These are phyloP conservation scores for Portevinia maculata DNA, from an alignment of 2,888 invertebrate genomes.

Conservation along the genomic window DNA sequence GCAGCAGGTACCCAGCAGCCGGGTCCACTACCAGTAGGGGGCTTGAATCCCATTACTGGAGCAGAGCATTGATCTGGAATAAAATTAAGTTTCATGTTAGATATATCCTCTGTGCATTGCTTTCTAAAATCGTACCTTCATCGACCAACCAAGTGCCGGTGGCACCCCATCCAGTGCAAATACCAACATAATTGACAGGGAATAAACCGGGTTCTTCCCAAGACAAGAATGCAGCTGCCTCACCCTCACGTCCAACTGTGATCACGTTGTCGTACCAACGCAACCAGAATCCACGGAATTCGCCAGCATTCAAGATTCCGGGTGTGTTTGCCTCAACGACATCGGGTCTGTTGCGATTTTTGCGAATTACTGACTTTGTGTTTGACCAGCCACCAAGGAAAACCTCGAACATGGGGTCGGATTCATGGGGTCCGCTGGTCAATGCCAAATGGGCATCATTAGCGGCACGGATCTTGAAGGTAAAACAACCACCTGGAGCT, in stretches of 20 bases:
- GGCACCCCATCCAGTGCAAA: conserved; percentile 95
- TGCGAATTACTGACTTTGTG: conserved; percentile 91
- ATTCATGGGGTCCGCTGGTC: conserved; percentile 87
- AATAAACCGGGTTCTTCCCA: conserved; percentile 89
- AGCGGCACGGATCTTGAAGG: conserved; percentile 90
- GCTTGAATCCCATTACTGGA: conserved; percentile 76
- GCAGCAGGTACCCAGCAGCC: conserved; percentile 86
- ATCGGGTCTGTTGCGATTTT: conserved; percentile 90
- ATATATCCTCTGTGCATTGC: too few species aligned
- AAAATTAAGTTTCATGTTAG: not conserved
- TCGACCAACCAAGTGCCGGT: conserved; percentile 92
- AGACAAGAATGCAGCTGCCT: conserved; percentile 88
- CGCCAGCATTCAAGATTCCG: conserved; percentile 87
- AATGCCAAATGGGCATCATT: conserved; percentile 95
- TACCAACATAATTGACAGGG: conserved; percentile 89
- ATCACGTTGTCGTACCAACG: conserved; percentile 89
- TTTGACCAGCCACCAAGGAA: conserved; percentile 96
- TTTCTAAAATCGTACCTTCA: conserved; percentile 83
- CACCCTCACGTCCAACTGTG: conserved; percentile 89
- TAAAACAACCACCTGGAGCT: conserved; percentile 86
- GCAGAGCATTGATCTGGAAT: conserved; percentile 74
- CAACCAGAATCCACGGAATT: conserved; percentile 93
- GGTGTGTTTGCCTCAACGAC: conserved; percentile 89
- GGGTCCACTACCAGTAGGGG: conserved; percentile 79
- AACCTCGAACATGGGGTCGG: conserved; percentile 92